Evolutionary conservation across 2,888 invertebrate genomes (phyloP).

Genomic region (Pandemis cinnamomeana): DNA sequence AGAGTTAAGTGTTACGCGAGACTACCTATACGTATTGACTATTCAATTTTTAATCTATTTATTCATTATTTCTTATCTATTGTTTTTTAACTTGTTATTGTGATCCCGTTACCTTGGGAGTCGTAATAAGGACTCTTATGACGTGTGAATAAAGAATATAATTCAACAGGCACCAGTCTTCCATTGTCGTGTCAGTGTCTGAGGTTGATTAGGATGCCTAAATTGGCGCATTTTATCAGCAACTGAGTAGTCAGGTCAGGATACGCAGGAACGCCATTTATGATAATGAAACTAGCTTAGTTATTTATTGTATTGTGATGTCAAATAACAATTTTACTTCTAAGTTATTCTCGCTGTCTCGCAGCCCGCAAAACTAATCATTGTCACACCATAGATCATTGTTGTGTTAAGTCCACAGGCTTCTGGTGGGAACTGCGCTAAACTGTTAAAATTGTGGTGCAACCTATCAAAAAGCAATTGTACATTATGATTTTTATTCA

Average conservation of each 20-base stretch:
- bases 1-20: conserved; percentile 36
- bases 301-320: conserved; percentile 61
- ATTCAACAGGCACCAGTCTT: conserved; percentile 61
- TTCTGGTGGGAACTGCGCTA: not conserved
- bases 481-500: not conserved
- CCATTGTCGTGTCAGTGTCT: conserved; percentile 64
- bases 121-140: conserved; percentile 7
- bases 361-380: conserved; percentile 17
- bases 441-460: conserved; percentile 2
- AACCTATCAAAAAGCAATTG: not conserved
- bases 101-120: conserved; percentile 29
- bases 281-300: conserved; percentile 53
- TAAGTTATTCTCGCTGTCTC: conserved; percentile 23
- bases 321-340: conserved; percentile 41
- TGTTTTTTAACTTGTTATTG: conserved; percentile 36
- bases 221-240: conserved; percentile 17
- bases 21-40: conserved; percentile 14
- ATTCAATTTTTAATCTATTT: conserved; percentile 37
- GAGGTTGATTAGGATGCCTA: conserved; percentile 35
- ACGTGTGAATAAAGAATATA: conserved; percentile 24
- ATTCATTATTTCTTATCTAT: conserved; percentile 33
- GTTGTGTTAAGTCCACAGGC: not conserved
- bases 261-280: conserved; percentile 38
- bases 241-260: conserved; percentile 25
- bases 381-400: not conserved